Conservation (phyloP, 2,888 invertebrate genomes). For the Melangyna quadrimaculata region DNA sequence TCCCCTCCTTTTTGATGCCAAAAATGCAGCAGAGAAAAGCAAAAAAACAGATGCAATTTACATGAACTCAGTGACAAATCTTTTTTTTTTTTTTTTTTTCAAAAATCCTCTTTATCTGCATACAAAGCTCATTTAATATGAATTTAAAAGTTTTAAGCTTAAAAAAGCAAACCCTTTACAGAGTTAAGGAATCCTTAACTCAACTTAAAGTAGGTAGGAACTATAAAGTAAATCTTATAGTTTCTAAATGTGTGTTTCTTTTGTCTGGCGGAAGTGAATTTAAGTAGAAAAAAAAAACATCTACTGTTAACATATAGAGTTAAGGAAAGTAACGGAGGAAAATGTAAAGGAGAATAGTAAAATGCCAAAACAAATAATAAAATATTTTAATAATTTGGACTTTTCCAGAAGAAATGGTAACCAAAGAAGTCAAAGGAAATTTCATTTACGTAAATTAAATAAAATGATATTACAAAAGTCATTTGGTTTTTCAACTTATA, state of each 20-base stretch:
- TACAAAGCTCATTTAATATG: too few species aligned
- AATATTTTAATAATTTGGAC: constrained; percentile 7
- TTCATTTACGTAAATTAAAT: neutral
- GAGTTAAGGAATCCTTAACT: neutral
- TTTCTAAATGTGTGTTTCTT: constrained; percentile 32
- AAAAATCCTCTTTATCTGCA: too few species aligned
- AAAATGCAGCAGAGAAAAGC: too few species aligned
- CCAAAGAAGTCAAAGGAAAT: neutral
- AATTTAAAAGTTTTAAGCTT: neutral
- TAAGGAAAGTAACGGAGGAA: constrained; percentile 43
- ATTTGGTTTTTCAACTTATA: too few species aligned
- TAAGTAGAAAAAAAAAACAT: neutral
- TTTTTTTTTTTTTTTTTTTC: too few species aligned
- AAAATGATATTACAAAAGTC: neutral
- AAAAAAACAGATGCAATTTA: too few species aligned
- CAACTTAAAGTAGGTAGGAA: neutral
- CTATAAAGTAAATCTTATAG: neutral
- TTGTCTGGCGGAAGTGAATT: constrained; percentile 34
- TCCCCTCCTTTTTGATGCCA: too few species aligned
- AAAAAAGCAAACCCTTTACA: neutral
- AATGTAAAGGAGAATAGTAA: constrained; percentile 34
- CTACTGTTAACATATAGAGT: constrained; percentile 28
- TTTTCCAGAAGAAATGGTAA: neutral
- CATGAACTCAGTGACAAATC: too few species aligned
- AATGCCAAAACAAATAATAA: constrained; percentile 34